Conservation (phyloP, 2,113 vertebrate genomes). For the Esox niger region DNA sequence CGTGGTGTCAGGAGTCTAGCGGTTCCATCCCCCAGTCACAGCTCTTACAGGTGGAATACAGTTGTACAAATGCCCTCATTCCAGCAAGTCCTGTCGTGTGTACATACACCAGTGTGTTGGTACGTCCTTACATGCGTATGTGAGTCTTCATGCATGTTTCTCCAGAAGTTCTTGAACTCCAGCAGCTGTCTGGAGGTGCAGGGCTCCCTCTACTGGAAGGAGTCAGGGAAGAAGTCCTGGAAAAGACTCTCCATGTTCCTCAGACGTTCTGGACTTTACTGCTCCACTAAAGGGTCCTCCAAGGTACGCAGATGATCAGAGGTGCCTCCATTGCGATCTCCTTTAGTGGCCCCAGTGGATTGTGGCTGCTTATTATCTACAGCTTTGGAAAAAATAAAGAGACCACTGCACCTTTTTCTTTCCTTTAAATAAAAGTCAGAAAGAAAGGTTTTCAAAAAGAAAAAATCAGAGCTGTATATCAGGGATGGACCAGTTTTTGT, state of each 20-base stretch:
- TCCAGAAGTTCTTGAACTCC: slow-evolving; percentile 92
- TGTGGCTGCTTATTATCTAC: no score
- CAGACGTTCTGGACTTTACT: slow-evolving; percentile 93
- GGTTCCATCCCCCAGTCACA: slow-evolving; percentile 86
- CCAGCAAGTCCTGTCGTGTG: no score
- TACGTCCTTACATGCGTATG: no score
- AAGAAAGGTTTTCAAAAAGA: no score
- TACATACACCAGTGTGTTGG: no score
- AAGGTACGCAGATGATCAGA: slow-evolving; percentile 73
- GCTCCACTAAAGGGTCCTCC: slow-evolving; percentile 94
- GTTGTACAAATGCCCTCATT: background rate
- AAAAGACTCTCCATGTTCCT: slow-evolving; percentile 92
- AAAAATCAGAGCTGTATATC: no score
- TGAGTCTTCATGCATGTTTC: background rate
- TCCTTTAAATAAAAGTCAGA: no score
- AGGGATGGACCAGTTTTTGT: no score
- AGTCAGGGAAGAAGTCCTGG: slow-evolving; percentile 93
- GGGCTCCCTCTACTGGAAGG: slow-evolving; percentile 91
- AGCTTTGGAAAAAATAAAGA: no score
- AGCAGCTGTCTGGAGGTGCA: slow-evolving; percentile 97
- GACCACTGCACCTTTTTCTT: no score
- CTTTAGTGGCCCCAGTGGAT: background rate
- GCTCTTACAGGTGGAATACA: slow-evolving; percentile 82
- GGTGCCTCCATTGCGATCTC: background rate
- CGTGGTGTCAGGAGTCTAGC: slow-evolving; percentile 90